Conservation (phyloP, 1,140 invertebrate species). For the Camponotus pennsylvanicus region DNA sequence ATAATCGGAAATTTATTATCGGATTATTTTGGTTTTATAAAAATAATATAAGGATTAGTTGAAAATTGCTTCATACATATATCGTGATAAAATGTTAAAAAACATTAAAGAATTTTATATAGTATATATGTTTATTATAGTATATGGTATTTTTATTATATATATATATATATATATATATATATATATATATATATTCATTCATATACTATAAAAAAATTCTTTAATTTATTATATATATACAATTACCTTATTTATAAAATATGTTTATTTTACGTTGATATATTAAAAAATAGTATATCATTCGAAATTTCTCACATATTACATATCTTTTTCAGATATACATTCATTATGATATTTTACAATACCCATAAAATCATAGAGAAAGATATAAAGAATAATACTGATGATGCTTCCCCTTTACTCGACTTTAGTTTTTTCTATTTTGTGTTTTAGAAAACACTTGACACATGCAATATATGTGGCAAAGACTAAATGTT, state of each 20-base stretch:
- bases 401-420: neutral
- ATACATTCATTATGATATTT: neutral
- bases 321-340: neutral
- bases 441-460: neutral
- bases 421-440: neutral
- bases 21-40: neutral
- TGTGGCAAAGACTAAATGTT: neutral
- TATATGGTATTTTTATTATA: too few relatives aligned
- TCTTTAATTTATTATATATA: too few relatives aligned
- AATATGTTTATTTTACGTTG: too few relatives aligned
- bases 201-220: too few relatives aligned
- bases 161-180: neutral
- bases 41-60: conserved; percentile 19
- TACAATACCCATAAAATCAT: neutral
- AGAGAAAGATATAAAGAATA: neutral
- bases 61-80: neutral
- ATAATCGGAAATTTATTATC: conserved; percentile 3
- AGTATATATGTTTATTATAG: too few relatives aligned
- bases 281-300: neutral
- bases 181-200: neutral
- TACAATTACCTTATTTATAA: too few relatives aligned
- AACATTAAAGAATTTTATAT: neutral
- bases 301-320: neutral
- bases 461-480: neutral
- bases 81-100: neutral